These are phyloP conservation scores for Tenodera sinensis DNA, from an alignment of 2,888 invertebrate genomes.

Conservation along the genomic window DNA sequence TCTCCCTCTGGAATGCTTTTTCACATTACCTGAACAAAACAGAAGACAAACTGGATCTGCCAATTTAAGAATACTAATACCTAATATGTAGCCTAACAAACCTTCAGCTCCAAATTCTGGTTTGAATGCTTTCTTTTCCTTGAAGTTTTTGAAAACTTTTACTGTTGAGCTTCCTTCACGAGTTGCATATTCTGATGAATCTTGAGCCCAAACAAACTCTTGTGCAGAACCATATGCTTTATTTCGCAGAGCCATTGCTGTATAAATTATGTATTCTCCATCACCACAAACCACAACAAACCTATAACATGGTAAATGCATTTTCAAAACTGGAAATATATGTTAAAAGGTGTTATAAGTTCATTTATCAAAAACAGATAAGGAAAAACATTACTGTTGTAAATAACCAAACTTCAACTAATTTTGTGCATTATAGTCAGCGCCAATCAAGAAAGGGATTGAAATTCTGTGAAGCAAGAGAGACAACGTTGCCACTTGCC, in stretches of 20 bases:
- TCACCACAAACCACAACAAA: constrained; percentile 97
- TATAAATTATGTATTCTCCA: constrained; percentile 99
- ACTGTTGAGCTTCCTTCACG: constrained; percentile 87
- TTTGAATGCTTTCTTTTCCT: constrained; percentile 92
- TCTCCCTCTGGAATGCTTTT: too few species aligned
- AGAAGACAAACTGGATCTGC: too few species aligned
- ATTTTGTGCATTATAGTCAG: too few species aligned
- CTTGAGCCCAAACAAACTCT: constrained; percentile 98
- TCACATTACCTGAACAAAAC: too few species aligned
- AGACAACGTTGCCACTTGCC: too few species aligned
- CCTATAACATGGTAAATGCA: constrained; percentile 40
- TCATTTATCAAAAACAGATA: too few species aligned
- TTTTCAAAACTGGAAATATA: background rate
- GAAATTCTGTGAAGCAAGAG: too few species aligned
- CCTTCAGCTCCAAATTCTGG: constrained; percentile 96
- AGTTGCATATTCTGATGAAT: constrained; percentile 89
- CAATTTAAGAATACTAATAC: too few species aligned
- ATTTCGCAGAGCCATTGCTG: constrained; percentile 97
- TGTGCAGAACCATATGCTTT: constrained; percentile 98
- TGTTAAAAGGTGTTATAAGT: background rate
- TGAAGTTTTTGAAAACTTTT: constrained; percentile 96
- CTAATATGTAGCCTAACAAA: constrained; percentile 38
- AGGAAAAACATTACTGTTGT: too few species aligned
- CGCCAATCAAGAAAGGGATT: too few species aligned
- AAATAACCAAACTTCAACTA: too few species aligned